Evolutionary conservation across 2,797 vertebrate genomes (phyloP), one percentile per base, ranked within the genome.

Genomic region (Pseudochromis fuscus): DNA sequence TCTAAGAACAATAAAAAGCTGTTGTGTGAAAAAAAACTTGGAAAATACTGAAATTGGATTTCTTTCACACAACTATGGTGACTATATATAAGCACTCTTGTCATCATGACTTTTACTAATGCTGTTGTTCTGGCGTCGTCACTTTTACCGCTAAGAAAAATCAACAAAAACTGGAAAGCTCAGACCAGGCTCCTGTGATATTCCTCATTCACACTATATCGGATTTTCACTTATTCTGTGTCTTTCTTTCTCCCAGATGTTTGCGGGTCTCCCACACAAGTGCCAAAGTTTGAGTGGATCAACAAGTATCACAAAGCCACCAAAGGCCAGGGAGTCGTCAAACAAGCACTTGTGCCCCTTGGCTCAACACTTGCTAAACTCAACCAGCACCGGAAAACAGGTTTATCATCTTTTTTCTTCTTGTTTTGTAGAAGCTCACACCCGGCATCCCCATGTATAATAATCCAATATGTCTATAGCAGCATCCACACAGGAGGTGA

Each of bases 251-350:
- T 68, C 25, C n/a, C 48, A 95, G 94, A 95, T 80, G 91, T 94
- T 58, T 95, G 93, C 86, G 91, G 94, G 79, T 84, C 91, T 38
- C 81, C 92, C 19, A 24, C 88, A 5, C 44, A 72, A 25, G 78
- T 77, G 2, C 91, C 82, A 0, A 91, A 91, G 59, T 96, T 96
- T 63, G 88, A 86, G 42, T 96, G 96, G 96, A 89, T 95, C 45
- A 80, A 72, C 25, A 93, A 93, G 69, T 95, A 96, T 81, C 82
- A 85, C 18, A 90, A 82, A 67, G 12, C 52, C 28, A 35, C 64
- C 27, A 90, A 52, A 84, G 68, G 63, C 21, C 71, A 60, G 28
- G 79, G 66, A 63, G 64, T 72, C 2, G 58, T 84, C 71, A 90
- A 82, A 67, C 80, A 90, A 64, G 61, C 69, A 49, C 37, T 84